Evolutionary conservation across 2,797 vertebrate genomes (phyloP), one percentile per base, ranked within the genome.

Genomic region (Arnoldichthys spilopterus): DNA sequence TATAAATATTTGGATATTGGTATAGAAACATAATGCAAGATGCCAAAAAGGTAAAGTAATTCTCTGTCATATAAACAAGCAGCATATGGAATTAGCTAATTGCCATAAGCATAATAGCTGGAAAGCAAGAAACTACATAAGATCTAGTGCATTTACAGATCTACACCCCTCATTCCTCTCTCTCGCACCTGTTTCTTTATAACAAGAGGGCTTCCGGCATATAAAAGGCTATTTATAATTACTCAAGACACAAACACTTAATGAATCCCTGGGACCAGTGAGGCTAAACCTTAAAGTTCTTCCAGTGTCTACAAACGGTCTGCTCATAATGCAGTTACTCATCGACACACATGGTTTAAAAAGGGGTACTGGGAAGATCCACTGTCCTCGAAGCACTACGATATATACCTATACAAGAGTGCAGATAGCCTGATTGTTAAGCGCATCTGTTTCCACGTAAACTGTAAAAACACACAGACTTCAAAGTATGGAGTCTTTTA

Each of bases 11-110:
- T n/a, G n/a, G n/a, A 20, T 47, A 67, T 9, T 37, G 6, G 12
- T 12, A 20, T 13, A n/a, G 22, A 11, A n/a, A 66, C 37, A 66
- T n/a, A 43, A 24, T n/a, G 12, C 1, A 6, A 54, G 9, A 8
- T 3, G 2, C 15, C 3, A 12, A 64, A 40, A 37, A 20, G 20
- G 34, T 24, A 67, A 43, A 67, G 32, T 15, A 20, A 67, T 45
- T 26, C 22, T 18, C 15, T 30, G 30, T 34, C 15, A 32, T 15
- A 32, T n/a, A n/a, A 16, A 49, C 34, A 1, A 51, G 24, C 43
- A 28, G 45, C 66, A 47, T 69, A 69, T 67, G 40, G 40, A 67
- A 26, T 13, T 47, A n/a, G n/a, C n/a, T n/a, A n/a, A n/a, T n/a
- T n/a, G n/a, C n/a, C n/a, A n/a, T n/a, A n/a, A n/a, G n/a, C n/a